Conservation (phyloP, 2,797 vertebrate species). For the Mus caroli region DNA sequence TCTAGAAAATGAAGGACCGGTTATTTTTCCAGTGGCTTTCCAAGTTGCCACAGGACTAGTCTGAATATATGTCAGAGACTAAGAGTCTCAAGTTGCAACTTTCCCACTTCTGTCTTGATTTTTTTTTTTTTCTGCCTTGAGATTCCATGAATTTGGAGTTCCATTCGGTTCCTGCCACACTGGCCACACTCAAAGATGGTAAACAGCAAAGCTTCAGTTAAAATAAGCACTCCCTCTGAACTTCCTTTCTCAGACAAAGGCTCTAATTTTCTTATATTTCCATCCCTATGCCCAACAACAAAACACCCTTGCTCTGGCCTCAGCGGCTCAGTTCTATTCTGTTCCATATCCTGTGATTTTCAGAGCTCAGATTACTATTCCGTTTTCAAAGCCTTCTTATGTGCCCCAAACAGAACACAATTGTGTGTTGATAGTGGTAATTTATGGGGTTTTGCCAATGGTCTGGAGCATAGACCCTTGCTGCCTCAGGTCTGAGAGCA, state of each 20-base stretch:
- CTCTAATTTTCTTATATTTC: conserved; percentile 34
- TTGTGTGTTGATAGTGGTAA: not conserved
- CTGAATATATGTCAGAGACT: not conserved
- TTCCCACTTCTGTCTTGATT: not conserved
- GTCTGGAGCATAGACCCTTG: not conserved
- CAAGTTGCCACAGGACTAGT: not conserved
- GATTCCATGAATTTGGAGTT: not conserved
- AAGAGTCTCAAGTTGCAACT: not conserved
- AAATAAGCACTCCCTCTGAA: not conserved
- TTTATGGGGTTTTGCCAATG: not conserved
- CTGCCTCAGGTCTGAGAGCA: not conserved
- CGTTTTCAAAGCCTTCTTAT: not conserved
- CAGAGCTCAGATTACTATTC: not conserved
- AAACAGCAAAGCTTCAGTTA: not conserved
- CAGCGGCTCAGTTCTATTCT: not conserved
- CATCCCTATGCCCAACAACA: not conserved
- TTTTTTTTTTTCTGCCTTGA: not conserved
- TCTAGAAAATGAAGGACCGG: no score
- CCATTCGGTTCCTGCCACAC: not conserved
- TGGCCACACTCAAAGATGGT: conserved; percentile 21
- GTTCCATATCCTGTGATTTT: not conserved
- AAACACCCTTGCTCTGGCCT: not conserved
- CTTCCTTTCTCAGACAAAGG: conserved; percentile 2
- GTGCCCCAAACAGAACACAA: not conserved
- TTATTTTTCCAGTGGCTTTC: not conserved